Evolutionary conservation across 2,888 invertebrate species (phyloP).

Genomic region (Macaria notata): DNA sequence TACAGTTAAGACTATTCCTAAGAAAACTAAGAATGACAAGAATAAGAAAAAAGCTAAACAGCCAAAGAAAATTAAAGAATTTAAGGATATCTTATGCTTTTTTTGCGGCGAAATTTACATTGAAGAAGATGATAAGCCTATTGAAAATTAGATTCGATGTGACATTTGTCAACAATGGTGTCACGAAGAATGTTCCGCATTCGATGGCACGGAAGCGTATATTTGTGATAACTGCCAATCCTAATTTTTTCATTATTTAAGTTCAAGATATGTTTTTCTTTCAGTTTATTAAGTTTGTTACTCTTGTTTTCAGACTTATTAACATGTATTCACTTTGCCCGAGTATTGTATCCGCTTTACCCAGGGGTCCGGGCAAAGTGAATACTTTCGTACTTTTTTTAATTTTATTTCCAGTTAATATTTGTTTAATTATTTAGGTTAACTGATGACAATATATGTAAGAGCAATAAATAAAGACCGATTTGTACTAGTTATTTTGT

Average conservation of each 20-base stretch:
- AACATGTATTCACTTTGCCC: slow-evolving; percentile 28
- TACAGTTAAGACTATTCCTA: slow-evolving; percentile 30
- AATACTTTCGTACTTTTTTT: slow-evolving; percentile 33
- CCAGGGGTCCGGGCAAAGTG: slow-evolving; percentile 31
- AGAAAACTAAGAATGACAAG: slow-evolving; percentile 26
- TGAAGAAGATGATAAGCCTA: slow-evolving; percentile 30
- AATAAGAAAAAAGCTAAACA: slow-evolving; percentile 32
- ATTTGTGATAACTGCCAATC: slow-evolving; percentile 29
- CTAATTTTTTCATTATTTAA: slow-evolving; percentile 7
- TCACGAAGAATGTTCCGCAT: slow-evolving; percentile 33
- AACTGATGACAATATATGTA: slow-evolving; percentile 25
- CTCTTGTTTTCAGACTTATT: slow-evolving; percentile 5
- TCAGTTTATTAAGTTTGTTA: slow-evolving; percentile 20
- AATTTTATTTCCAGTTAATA: slow-evolving; percentile 30
- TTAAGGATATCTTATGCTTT: slow-evolving; percentile 35
- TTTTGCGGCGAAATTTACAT: slow-evolving; percentile 33
- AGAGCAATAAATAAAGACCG: slow-evolving; percentile 28
- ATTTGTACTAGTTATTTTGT: slow-evolving; percentile 29
- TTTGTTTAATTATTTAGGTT: slow-evolving; percentile 28
- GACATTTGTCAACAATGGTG: slow-evolving; percentile 33
- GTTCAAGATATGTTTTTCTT: slow-evolving; percentile 22
- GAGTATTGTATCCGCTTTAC: slow-evolving; percentile 30
- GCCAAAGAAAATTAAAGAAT: slow-evolving; percentile 33
- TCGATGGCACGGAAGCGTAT: slow-evolving; percentile 31
- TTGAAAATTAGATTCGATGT: slow-evolving; percentile 37